Conservation (phyloP, 2,888 invertebrate species). For the Rotaria macrura region DNA sequence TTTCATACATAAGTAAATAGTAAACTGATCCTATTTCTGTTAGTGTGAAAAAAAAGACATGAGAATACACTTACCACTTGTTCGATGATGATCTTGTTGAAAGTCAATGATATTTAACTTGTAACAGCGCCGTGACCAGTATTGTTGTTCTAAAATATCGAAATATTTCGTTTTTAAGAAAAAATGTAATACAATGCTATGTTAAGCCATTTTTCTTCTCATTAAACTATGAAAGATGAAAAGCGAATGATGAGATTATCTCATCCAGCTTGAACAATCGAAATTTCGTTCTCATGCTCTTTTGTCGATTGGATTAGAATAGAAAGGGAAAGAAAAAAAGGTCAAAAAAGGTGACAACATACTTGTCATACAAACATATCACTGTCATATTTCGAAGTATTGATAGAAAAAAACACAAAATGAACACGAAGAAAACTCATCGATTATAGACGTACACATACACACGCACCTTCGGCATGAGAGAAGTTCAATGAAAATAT, state of each 20-base stretch:
- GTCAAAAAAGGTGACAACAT: neutral
- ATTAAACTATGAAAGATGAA: neutral
- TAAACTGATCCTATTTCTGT: neutral
- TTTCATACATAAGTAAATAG: neutral
- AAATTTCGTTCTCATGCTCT: neutral
- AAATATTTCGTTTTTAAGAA: neutral
- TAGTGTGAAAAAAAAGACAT: neutral
- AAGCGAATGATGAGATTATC: neutral
- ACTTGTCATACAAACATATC: neutral
- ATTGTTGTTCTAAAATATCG: constrained; percentile 3
- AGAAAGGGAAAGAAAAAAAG: neutral
- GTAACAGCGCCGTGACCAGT: neutral
- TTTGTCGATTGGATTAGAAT: neutral
- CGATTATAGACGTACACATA: neutral
- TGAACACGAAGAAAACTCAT: neutral
- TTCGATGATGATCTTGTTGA: neutral
- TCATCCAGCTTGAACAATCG: neutral
- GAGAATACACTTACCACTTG: neutral
- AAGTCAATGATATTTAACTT: neutral
- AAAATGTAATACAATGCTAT: neutral
- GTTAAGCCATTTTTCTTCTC: neutral
- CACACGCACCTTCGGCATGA: neutral
- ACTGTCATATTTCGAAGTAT: neutral
- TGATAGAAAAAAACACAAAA: neutral
- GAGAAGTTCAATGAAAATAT: neutral